Evolutionary conservation across 2,797 vertebrate species (phyloP), one percentile per base, ranked within the genome.

Genomic region (Lacerta agilis): DNA sequence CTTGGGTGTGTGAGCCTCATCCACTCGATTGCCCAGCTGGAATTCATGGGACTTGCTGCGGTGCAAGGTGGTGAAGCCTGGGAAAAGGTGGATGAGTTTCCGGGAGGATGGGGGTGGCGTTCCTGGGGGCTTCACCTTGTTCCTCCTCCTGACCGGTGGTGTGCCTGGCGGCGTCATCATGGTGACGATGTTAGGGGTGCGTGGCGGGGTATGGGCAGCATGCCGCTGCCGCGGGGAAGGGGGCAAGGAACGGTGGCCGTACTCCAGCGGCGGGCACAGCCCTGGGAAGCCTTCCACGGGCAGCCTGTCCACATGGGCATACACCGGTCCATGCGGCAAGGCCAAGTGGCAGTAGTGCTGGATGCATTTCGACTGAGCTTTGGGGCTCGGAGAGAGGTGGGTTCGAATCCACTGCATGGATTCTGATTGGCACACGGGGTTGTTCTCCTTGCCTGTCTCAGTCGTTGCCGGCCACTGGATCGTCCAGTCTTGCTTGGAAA

Each of bases 1-100:
- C 99, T 98, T 99, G 96, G 98, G 98, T 0, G 98, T 99, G 94
- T 98, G 98, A 0, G 96, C 97, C 91, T 99, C 98, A 0, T 99
- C 99, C 94, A 99, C 91, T 0, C 98, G 98, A 93, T 99, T 98
- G 0, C 98, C 99, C 93, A 99, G 97, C 97, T 99, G 99, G 96
- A 99, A 99, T 95, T 99, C 99, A 0, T 99, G 99, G 20, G 99
- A 99, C 83, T 99, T 99, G 97, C 99, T 99, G 82, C 99, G 98
- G 93, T 99, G 99, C 94, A 99, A 96, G 0, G 98, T 97, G 0
- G 98, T 99, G 97, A 99, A 99, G 0, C 98, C 98, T 0, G 99
- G 99, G 93, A 99, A 95, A 94, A 99, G 97, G 92, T 99, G 98
- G 92, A 99, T 98, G 82, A 99, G 97, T 93, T 99, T 99, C 81